Conservation (phyloP, 37 sponge, comb jelly and placozoan species). For the Cliona cf. orientalis region DNA sequence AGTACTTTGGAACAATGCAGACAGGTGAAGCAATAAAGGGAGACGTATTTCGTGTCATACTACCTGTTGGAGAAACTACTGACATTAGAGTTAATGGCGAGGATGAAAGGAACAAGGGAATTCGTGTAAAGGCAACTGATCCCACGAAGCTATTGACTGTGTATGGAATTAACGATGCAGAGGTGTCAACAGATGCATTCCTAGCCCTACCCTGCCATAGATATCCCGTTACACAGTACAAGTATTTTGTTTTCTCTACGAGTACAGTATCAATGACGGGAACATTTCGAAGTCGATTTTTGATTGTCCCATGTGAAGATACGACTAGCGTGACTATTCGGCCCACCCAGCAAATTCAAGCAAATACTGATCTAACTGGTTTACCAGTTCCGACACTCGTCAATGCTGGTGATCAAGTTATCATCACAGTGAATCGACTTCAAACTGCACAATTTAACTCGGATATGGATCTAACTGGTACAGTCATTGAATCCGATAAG, state of each 20-base stretch:
- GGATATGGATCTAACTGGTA: slow-evolving; percentile 41
- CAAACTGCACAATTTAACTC: not conserved
- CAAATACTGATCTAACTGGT: too few relatives aligned
- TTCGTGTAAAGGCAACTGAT: not conserved
- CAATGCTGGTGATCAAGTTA: too few relatives aligned
- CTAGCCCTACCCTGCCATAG: slow-evolving; percentile 45
- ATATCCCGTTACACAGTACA: not conserved
- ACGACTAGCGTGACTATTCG: slow-evolving; percentile 14
- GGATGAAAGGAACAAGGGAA: slow-evolving; percentile 7
- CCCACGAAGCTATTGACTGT: slow-evolving; percentile 19
- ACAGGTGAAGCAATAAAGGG: not conserved
- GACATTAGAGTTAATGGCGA: not conserved
- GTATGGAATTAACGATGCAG: slow-evolving; percentile 39
- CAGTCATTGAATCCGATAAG: slow-evolving; percentile 16
- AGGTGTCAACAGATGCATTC: slow-evolving; percentile 32
- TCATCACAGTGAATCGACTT: not conserved
- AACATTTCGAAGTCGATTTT: not conserved
- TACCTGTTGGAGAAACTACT: not conserved
- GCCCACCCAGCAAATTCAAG: too few relatives aligned
- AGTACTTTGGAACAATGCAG: not conserved
- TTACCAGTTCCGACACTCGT: not conserved
- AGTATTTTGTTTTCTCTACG: slow-evolving; percentile 31
- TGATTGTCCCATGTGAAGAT: slow-evolving; percentile 33
- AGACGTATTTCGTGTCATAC: not conserved
- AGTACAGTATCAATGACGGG: not conserved